Evolutionary conservation across 2,797 vertebrate genomes (phyloP).

Genomic region (Cirrhinus mrigala): DNA sequence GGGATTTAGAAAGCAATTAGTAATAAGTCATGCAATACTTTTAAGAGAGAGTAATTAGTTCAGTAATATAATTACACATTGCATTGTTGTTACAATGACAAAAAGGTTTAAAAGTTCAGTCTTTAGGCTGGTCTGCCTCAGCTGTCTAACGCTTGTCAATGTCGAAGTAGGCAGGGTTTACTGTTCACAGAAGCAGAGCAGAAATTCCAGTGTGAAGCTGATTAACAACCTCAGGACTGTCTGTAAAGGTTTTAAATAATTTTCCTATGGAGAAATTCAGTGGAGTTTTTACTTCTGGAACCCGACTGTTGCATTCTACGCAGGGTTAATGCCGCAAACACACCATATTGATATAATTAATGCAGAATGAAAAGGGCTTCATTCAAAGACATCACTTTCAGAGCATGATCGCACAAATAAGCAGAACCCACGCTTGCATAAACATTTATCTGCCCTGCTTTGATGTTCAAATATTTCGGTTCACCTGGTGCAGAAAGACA

Average conservation of each 20-base stretch:
- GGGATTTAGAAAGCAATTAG: no score
- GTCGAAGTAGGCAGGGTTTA: no score
- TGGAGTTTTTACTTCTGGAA: not conserved
- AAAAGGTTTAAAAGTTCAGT: no score
- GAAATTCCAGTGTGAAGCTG: no score
- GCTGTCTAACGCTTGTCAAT: no score
- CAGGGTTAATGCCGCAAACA: not conserved
- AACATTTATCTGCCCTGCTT: slow-evolving; percentile 32
- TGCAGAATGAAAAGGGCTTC: not conserved
- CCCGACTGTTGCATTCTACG: not conserved
- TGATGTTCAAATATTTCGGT: slow-evolving; percentile 14
- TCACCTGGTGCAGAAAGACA: slow-evolving; percentile 29
- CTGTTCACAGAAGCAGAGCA: no score
- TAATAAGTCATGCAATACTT: no score
- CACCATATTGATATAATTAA: not conserved
- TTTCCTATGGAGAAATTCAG: not conserved
- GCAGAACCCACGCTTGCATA: not conserved
- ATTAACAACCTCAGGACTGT: no score
- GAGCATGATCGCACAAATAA: not conserved
- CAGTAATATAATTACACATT: no score
- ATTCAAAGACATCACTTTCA: slow-evolving; percentile 9
- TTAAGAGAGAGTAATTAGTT: no score
- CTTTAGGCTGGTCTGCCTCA: no score
- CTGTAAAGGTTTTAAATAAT: not conserved
- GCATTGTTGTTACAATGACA: no score